These are phyloP conservation scores for honey bee (Apis mellifera) DNA, from an alignment of 1,140 invertebrate genomes.

Conservation along the genomic window DNA sequence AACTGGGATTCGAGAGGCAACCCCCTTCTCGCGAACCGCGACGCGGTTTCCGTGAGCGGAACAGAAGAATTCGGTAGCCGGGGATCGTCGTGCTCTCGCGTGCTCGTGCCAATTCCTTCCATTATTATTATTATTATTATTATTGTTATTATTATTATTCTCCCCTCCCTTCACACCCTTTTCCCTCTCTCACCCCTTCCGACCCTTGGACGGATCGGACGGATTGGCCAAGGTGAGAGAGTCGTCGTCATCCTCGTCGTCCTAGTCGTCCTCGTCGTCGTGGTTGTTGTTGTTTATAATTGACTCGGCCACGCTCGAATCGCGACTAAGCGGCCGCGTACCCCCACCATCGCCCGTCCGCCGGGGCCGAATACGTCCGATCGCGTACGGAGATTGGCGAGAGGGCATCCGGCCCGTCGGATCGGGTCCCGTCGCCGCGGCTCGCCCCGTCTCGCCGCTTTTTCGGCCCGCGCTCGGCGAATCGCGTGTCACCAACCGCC, in stretches of 20 bases:
- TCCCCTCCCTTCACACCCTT: not conserved
- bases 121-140: no score
- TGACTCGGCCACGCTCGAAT: conserved; percentile 36
- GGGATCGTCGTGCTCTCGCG: not conserved
- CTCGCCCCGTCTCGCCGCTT: conserved; percentile 17
- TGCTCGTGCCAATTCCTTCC: no score
- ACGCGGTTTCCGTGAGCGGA: conserved; percentile 55
- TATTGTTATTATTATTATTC: no score
- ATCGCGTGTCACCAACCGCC: conserved; percentile 33
- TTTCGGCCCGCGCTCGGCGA: conserved; percentile 36
- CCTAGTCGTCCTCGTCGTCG: no score
- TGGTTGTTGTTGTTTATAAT: not conserved
- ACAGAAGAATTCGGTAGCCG: conserved; percentile 33
- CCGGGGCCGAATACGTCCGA: conserved; percentile 20
- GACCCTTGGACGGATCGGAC: no score
- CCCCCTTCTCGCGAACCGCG: conserved; percentile 60
- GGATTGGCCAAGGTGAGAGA: not conserved
- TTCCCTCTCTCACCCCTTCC: no score
- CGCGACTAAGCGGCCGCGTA: conserved; percentile 43
- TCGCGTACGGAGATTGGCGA: conserved; percentile 27
- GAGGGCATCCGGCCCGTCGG: conserved; percentile 44
- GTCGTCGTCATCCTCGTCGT: not conserved
- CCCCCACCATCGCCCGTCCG: conserved; percentile 42
- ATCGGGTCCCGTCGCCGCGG: conserved; percentile 34
- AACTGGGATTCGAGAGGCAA: conserved; percentile 68